These are phyloP conservation scores for Ochropleura plecta DNA, from an alignment of 2,888 invertebrate genomes.

Conservation along the genomic window DNA sequence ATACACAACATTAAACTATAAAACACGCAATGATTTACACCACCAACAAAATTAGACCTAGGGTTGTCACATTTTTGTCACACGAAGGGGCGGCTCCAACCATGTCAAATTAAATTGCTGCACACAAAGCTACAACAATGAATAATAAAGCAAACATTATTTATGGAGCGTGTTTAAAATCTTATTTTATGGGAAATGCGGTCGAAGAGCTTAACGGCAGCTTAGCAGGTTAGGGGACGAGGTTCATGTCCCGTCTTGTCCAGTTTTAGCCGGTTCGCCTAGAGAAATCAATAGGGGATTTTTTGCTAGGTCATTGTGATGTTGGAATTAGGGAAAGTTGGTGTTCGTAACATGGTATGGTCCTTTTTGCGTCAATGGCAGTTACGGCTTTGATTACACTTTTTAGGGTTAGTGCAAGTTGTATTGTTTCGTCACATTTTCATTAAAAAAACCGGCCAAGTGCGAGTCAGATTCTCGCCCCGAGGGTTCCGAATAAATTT, in stretches of 20 bases:
- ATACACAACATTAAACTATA: slow-evolving; percentile 38
- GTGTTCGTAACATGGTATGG: slow-evolving; percentile 42
- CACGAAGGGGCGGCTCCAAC: slow-evolving; percentile 75
- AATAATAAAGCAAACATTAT: slow-evolving; percentile 79
- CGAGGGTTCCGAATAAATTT: too few relatives aligned
- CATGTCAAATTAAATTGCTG: slow-evolving; percentile 82
- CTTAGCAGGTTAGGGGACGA: slow-evolving; percentile 79
- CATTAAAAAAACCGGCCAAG: neutral
- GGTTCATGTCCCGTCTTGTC: slow-evolving; percentile 63
- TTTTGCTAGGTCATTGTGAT: slow-evolving; percentile 67
- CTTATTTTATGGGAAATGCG: slow-evolving; percentile 90
- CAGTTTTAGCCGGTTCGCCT: slow-evolving; percentile 65
- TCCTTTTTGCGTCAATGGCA: slow-evolving; percentile 27
- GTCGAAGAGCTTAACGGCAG: slow-evolving; percentile 83
- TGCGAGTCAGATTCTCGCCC: too few relatives aligned
- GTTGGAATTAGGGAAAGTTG: slow-evolving; percentile 47
- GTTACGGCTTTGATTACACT: neutral
- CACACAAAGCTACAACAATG: slow-evolving; percentile 76
- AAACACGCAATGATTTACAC: slow-evolving; percentile 62
- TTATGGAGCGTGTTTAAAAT: slow-evolving; percentile 84
- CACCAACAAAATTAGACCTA: slow-evolving; percentile 53
- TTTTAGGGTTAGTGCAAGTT: neutral
- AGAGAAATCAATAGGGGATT: slow-evolving; percentile 66
- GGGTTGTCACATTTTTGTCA: slow-evolving; percentile 54
- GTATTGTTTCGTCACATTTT: neutral